Evolutionary conservation across 2,113 vertebrate species (phyloP).

Genomic region (Miniopterus natalensis): DNA sequence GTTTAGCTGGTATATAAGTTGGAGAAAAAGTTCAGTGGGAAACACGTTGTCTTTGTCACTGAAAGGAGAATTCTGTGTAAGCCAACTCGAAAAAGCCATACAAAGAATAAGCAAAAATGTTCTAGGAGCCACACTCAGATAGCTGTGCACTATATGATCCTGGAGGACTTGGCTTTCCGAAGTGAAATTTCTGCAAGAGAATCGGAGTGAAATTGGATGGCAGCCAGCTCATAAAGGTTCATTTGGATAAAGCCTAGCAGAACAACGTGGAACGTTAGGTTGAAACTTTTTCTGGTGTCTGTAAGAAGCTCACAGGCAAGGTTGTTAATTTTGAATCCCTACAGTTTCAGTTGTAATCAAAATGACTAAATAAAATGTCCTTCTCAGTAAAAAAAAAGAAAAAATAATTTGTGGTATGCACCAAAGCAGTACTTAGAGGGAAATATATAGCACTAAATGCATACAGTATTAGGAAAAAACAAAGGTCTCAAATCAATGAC

Average conservation of each 20-base stretch:
- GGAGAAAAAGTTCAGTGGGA: neutral
- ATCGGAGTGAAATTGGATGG: neutral
- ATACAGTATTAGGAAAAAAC: neutral
- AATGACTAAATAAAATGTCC: neutral
- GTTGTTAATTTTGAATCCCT: neutral
- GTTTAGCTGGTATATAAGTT: neutral
- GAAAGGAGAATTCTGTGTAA: neutral
- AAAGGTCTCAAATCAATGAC: neutral
- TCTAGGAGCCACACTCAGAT: neutral
- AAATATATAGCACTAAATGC: neutral
- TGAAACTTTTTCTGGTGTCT: neutral
- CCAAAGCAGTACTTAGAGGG: slow-evolving; percentile 21
- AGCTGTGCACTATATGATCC: neutral
- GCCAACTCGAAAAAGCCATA: neutral
- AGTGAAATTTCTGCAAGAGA: neutral
- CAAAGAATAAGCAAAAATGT: neutral
- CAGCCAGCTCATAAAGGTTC: neutral
- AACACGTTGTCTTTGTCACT: neutral
- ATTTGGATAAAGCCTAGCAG: neutral
- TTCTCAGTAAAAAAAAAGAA: neutral
- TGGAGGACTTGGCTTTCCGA: neutral
- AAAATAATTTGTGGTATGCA: neutral
- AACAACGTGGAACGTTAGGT: neutral
- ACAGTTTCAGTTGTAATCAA: neutral
- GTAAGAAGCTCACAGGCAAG: neutral